These are phyloP conservation scores for Dunckerocampus dactyliophorus DNA, from an alignment of 2,113 vertebrate species.

Conservation along the genomic window DNA sequence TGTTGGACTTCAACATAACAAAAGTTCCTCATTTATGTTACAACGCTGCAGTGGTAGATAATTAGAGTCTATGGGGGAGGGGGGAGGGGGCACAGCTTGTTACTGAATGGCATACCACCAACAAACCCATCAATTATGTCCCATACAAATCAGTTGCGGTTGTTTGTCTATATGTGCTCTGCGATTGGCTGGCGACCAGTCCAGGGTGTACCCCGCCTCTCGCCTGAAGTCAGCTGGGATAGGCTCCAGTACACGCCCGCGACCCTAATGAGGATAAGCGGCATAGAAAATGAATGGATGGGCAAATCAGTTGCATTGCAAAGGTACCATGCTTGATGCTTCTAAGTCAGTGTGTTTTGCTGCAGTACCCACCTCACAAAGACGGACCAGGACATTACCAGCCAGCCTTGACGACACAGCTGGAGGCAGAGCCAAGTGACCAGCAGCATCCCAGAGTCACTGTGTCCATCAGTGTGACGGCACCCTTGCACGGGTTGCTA, in stretches of 20 bases:
- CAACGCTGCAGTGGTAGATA: conserved; percentile 16
- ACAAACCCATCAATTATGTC: no score
- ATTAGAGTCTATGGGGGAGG: conserved; percentile 1
- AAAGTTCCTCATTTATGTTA: not conserved
- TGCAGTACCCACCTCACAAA: not conserved
- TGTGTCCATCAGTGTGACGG: conserved; percentile 21
- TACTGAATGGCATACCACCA: not conserved
- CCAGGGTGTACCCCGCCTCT: no score
- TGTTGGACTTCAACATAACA: not conserved
- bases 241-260: no score
- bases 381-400: conserved; percentile 7
- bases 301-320: not conserved
- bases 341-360: not conserved
- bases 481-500: conserved; percentile 47
- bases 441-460: conserved; percentile 7
- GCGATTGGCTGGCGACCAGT: no score
- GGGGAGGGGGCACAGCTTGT: conserved; percentile 18
- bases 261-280: no score
- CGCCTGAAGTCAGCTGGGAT: no score
- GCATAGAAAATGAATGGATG: no score
- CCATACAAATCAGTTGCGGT: not conserved
- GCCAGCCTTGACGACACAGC: not conserved
- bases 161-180: no score
- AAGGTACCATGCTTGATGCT: not conserved
- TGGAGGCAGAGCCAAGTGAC: conserved; percentile 7